Base-by-base conservation (phyloP, 1,140 invertebrate species). In the Notospermus geniculatus region DNA sequence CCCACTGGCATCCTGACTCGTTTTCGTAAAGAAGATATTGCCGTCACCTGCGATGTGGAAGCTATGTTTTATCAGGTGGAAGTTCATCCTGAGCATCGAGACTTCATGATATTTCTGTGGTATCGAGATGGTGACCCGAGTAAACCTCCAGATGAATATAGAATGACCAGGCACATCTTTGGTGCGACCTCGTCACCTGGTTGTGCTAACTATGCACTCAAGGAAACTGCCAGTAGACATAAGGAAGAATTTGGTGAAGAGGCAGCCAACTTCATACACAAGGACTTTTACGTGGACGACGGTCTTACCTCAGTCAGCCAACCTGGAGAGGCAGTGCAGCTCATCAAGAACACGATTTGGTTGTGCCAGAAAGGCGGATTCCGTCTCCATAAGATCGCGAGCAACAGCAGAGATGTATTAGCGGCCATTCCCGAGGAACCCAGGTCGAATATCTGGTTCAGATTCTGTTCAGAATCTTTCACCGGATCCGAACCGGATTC, bases 201-300 rank as follows among this genome's bases (percentile, higher is more conserved):
- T 2, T 67, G 67, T 54, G 67, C 57, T 15, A 62, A 62, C 39
- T 69, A 57, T 57, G 65, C 25, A 1, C 28, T 66, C 2, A 67
- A 56, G 50, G 28, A 32, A 55, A 50, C 46, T 43, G 62, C 65
- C 17, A 28, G 32, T 28, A 22, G 13, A 2, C 32, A 62, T 36
- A 52, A 61, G 39, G 11, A 28, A 5, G 2, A 32, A 11, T 45
- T n/a, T 29, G 45, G 25, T 23, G 23, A 41, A 43, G 55, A 25
- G 19, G 63, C 59, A 5, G 50, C 29, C 30, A 2, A 43, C 9
- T 60, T 70, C 32, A 52, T 67, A 1, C 25, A 59, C 11, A 54
- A 54, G 17, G 27, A 65, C 29, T 67, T 67, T 28, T 70, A 70
- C 22, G 65, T 70, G 0, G 68, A 70, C 19, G 68, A 70, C 61